Evolutionary conservation across 2,888 invertebrate species (phyloP).

Genomic region (Archips crataeganus): DNA sequence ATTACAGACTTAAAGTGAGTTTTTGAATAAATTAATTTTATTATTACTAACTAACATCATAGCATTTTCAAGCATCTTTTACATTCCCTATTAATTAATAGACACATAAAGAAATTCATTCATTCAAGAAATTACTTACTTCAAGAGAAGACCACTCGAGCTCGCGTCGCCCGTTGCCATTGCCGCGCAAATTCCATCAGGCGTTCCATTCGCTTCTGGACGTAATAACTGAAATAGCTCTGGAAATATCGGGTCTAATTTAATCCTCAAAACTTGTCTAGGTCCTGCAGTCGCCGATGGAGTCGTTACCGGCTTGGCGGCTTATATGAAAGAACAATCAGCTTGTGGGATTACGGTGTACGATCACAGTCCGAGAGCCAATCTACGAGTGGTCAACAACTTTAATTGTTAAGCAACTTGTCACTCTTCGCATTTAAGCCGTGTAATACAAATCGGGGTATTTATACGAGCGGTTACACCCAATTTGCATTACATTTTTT

Average conservation of each 20-base stretch:
- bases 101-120: too few species aligned
- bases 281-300: conserved; percentile 14
- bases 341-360: conserved; percentile 20
- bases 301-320: conserved; percentile 29
- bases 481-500: too few species aligned
- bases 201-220: conserved; percentile 28
- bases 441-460: too few species aligned
- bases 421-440: too few species aligned
- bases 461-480: too few species aligned
- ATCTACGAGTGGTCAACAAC: too few species aligned
- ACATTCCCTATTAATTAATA: background rate
- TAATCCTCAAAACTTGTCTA: conserved; percentile 33
- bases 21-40: too few species aligned
- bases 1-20: too few species aligned
- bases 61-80: background rate
- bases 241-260: conserved; percentile 15
- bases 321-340: conserved; percentile 23
- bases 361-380: background rate
- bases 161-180: conserved; percentile 10
- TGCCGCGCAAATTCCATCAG: conserved; percentile 28
- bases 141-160: background rate
- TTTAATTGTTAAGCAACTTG: too few species aligned
- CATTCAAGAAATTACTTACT: background rate
- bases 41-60: too few species aligned
- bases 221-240: conserved; percentile 27